These are phyloP conservation scores for Chrysodeixis includens DNA, from an alignment of 2,888 invertebrate species.

Conservation along the genomic window DNA sequence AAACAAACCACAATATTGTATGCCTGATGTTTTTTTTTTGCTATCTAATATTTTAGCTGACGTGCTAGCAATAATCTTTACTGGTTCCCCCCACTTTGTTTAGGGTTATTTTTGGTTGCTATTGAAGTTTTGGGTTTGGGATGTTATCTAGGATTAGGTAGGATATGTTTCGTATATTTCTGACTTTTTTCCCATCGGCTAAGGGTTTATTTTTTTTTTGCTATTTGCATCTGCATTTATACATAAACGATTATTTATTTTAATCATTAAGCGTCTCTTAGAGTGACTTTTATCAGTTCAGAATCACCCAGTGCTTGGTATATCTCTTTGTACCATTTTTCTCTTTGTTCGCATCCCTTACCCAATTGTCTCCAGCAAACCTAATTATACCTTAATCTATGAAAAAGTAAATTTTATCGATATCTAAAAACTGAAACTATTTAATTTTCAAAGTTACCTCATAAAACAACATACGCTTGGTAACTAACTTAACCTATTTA, in stretches of 20 bases:
- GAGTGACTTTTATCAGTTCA: too few species aligned
- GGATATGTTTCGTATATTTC: neutral
- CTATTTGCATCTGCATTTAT: too few species aligned
- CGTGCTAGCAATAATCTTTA: constrained; percentile 58
- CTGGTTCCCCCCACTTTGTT: constrained; percentile 47
- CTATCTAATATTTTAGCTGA: constrained; percentile 72
- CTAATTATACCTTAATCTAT: too few species aligned
- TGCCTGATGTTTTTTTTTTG: constrained; percentile 72
- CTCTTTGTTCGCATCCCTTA: too few species aligned
- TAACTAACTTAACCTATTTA: neutral
- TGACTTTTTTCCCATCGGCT: neutral
- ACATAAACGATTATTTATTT: too few species aligned
- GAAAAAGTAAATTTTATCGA: too few species aligned
- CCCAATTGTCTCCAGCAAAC: too few species aligned
- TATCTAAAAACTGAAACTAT: neutral
- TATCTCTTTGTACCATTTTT: too few species aligned
- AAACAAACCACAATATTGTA: constrained; percentile 74
- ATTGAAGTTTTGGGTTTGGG: neutral
- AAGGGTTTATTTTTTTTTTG: neutral
- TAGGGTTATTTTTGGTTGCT: constrained; percentile 13
- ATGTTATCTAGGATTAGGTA: neutral
- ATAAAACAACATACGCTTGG: neutral
- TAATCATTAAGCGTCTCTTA: too few species aligned
- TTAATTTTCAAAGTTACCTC: neutral
- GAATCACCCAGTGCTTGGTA: too few species aligned